Percentiles rank a stretch among this genome's conserved stretches.
Conservation (phyloP, 1,140 invertebrate species). For the Drosophila kepulauana region DNA sequence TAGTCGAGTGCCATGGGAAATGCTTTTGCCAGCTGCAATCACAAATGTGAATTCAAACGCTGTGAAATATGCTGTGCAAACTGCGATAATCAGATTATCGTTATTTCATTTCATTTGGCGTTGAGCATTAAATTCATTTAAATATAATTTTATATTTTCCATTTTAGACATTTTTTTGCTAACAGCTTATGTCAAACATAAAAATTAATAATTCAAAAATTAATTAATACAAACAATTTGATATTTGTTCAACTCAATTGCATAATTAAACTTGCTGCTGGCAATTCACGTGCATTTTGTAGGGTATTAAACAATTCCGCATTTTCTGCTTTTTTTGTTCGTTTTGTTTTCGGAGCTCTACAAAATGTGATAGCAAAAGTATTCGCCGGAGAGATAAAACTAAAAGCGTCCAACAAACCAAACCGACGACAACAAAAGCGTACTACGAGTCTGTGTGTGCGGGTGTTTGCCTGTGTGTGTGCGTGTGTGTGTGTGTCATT, state of each 20-base stretch:
- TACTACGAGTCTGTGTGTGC: constrained; percentile 42
- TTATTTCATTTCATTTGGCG: too few relatives aligned
- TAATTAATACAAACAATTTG: too few relatives aligned
- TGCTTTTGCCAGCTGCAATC: constrained; percentile 25
- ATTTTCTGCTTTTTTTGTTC: too few relatives aligned
- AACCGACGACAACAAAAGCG: constrained; percentile 71
- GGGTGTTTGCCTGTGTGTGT: constrained; percentile 32
- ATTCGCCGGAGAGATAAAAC: constrained; percentile 69
- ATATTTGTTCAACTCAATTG: too few relatives aligned
- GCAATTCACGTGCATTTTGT: not conserved
- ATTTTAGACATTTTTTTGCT: too few relatives aligned
- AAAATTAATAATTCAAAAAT: too few relatives aligned
- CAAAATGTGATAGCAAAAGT: constrained; percentile 45
- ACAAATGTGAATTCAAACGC: constrained; percentile 25
- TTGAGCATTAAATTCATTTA: too few relatives aligned
- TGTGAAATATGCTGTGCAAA: not conserved
- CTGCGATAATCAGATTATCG: not conserved
- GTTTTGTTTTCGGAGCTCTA: constrained; percentile 9
- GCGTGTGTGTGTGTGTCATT: constrained; percentile 50
- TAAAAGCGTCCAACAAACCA: constrained; percentile 77
- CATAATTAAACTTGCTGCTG: too few relatives aligned
- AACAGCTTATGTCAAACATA: too few relatives aligned
- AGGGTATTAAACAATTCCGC: constrained; percentile 16
- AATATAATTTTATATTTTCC: too few relatives aligned
- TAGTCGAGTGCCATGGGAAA: constrained; percentile 21